Evolutionary conservation across 2,113 vertebrate species (phyloP), one percentile per base, ranked within the genome.

Genomic region (Athene noctua): DNA sequence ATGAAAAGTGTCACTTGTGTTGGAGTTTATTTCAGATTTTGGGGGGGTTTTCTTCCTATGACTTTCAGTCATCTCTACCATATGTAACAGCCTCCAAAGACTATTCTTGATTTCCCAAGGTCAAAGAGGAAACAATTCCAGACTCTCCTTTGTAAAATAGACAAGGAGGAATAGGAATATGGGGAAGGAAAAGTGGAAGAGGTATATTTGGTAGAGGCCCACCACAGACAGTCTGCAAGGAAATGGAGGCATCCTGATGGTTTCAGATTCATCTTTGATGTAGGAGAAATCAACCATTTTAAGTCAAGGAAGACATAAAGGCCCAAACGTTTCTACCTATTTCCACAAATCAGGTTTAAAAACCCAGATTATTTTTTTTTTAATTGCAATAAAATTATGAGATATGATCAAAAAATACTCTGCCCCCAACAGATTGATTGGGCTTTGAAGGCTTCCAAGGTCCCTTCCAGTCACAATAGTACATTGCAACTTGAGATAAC

Each of bases 31-130:
- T 73, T 61, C 26, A 59, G 38, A 27, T 42, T 68, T 89, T 42
- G 2, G 2, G 8, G 6, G 3, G 1, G 3, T 42, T 47, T n/a
- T 40, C 34, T 73, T 59, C 6, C 49, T 44, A 12, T 22, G 13
- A 34, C 9, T 71, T 62, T 57, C 9, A 44, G 34, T 40, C 15
- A 21, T 22, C 13, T 78, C n/a, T 58, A 22, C 10, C 19, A 11
- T 23, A 23, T 18, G 1, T 38, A 46, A 52, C 5, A 13, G 32
- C 21, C 23, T 85, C 18, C 22, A 49, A 80, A 59, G 10, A 29
- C 12, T 63, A 42, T 17, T 66, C 8, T 12, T 62, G 36, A 27
- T 81, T 74, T 84, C 13, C 27, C 18, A 62, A 23, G 21, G 27
- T 34, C 30, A 78, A 87, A 72, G 30, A 78, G 36, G 81, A 87